These are phyloP conservation scores for Pao palembangensis DNA, from an alignment of 2,113 vertebrate species.

Conservation along the genomic window DNA sequence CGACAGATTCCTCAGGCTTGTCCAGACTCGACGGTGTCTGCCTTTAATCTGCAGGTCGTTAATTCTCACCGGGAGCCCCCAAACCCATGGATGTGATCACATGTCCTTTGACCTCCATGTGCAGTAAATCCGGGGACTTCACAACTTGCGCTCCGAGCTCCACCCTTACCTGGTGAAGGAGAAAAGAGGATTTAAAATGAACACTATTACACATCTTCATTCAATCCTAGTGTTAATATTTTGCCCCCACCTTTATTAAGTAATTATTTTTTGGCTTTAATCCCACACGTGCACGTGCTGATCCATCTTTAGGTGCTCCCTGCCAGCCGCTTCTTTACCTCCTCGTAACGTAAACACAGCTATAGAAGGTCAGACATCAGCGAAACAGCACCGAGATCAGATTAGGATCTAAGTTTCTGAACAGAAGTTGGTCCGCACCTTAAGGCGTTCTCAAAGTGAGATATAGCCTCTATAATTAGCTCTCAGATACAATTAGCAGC, in stretches of 20 bases:
- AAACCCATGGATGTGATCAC: slow-evolving; percentile 79
- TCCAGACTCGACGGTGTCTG: slow-evolving; percentile 9
- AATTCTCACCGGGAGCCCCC: slow-evolving; percentile 76
- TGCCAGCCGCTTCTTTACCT: no score
- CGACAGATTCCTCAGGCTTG: slow-evolving; percentile 28
- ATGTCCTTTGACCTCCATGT: slow-evolving; percentile 86
- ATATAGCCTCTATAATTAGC: slow-evolving; percentile 45
- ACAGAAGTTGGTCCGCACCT: not conserved
- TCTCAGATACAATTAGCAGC: slow-evolving; percentile 42
- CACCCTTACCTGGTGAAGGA: slow-evolving; percentile 59
- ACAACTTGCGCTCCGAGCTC: slow-evolving; percentile 49
- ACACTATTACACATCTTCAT: no score
- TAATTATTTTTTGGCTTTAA: no score
- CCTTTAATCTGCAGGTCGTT: not conserved
- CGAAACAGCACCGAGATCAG: no score
- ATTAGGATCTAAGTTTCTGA: no score
- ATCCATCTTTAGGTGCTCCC: no score
- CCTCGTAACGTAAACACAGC: no score
- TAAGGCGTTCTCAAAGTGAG: slow-evolving; percentile 15
- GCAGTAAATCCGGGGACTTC: slow-evolving; percentile 51
- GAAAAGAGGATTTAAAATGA: not conserved
- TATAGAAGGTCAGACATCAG: no score
- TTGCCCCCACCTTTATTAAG: no score
- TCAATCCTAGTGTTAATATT: no score
- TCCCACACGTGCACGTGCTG: no score